These are phyloP conservation scores for Auanema sp. DNA, from an alignment of 2,888 invertebrate genomes.

Conservation along the genomic window DNA sequence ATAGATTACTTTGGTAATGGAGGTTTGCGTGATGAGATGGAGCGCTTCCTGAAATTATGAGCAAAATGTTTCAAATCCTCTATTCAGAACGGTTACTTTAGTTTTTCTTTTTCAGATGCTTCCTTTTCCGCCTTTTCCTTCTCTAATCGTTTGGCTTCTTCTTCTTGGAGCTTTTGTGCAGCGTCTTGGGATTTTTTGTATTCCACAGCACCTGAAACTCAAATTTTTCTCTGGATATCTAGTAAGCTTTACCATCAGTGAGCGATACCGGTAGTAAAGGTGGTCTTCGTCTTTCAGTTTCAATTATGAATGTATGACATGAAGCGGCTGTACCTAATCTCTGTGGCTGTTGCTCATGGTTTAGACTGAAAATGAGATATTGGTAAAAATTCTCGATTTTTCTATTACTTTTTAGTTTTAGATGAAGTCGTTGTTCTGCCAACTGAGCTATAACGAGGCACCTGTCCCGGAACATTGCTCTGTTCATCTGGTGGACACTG, in stretches of 20 bases:
- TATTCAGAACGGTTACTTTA: neutral
- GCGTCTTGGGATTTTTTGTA: slow-evolving; percentile 32
- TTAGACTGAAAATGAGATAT: neutral
- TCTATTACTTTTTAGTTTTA: neutral
- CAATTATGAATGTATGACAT: slow-evolving; percentile 43
- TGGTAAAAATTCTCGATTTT: neutral
- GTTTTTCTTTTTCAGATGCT: slow-evolving; percentile 25
- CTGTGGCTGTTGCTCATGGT: neutral
- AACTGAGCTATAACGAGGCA: neutral
- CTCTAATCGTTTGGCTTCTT: slow-evolving; percentile 20
- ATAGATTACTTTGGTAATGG: too few relatives aligned
- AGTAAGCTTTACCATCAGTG: slow-evolving; percentile 26
- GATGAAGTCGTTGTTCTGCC: neutral
- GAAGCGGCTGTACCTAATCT: slow-evolving; percentile 40
- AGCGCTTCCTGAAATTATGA: neutral
- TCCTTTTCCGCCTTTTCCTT: slow-evolving; percentile 34
- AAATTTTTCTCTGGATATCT: neutral
- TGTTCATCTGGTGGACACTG: neutral
- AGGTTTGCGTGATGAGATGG: too few relatives aligned
- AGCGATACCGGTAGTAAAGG: slow-evolving; percentile 36
- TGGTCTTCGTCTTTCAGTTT: slow-evolving; percentile 35
- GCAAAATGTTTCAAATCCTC: too few relatives aligned
- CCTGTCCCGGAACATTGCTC: neutral
- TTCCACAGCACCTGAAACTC: slow-evolving; percentile 29
- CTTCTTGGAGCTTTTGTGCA: neutral